phyloP scores from a whole-genome alignment of 2,113 vertebrate genomes.

The Rhineura floridana region DNA sequence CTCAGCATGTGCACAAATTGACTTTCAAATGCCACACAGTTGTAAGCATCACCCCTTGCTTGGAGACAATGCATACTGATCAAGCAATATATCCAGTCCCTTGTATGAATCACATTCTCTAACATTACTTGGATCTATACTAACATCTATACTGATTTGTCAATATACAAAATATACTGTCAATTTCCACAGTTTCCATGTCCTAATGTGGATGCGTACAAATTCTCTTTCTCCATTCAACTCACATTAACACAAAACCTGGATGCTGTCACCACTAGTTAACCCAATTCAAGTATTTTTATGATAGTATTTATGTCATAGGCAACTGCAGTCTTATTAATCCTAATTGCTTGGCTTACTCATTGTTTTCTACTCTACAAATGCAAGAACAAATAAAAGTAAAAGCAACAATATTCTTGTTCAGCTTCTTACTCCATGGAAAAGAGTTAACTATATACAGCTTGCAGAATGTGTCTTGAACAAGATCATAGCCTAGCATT shows the following conservation, averaged over 20 bases:
- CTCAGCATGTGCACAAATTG: neutral
- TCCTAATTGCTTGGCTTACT: neutral
- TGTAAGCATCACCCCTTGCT: neutral
- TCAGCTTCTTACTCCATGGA: neutral
- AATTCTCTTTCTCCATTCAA: neutral
- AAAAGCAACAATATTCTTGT: constrained; percentile 12
- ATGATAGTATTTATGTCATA: neutral
- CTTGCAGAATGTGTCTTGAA: neutral
- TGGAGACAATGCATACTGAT: neutral
- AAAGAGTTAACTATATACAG: neutral
- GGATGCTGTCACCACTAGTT: neutral
- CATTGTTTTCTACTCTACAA: neutral
- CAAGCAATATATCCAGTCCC: neutral
- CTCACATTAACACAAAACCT: neutral
- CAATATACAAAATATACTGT: neutral
- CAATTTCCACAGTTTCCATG: neutral
- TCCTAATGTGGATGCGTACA: neutral
- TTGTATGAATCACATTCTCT: neutral
- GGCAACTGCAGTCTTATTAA: neutral
- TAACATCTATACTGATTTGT: neutral
- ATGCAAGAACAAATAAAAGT: constrained; percentile 26
- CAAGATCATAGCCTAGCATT: neutral
- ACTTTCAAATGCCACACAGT: neutral
- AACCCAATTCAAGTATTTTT: too few species aligned
- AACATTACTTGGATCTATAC: neutral